These are phyloP conservation scores for Oryctes rhinoceros DNA, from an alignment of 1,140 invertebrate species.

Conservation along the genomic window DNA sequence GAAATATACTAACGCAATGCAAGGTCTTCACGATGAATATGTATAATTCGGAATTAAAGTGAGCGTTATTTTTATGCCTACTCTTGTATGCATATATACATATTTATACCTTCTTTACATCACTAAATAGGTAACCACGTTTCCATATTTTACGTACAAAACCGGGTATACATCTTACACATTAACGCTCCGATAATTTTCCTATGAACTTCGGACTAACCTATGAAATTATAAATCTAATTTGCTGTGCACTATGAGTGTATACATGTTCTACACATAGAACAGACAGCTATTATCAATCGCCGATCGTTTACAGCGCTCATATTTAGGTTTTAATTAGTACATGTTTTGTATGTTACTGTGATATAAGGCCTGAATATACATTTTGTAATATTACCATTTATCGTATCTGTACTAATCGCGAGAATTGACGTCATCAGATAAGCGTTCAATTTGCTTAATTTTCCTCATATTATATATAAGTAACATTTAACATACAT, in stretches of 20 bases:
- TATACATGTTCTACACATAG: not conserved
- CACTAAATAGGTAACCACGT: too few species aligned
- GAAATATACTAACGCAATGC: too few species aligned
- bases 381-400: conserved; percentile 5
- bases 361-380: not conserved
- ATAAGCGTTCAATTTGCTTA: conserved; percentile 9
- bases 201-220: not conserved
- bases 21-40: too few species aligned
- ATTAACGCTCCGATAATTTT: conserved; percentile 2
- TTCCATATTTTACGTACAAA: too few species aligned
- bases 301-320: not conserved
- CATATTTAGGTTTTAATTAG: conserved; percentile 14
- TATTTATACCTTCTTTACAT: too few species aligned
- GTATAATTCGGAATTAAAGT: too few species aligned
- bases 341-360: conserved; percentile 2
- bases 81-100: too few species aligned
- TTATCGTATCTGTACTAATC: conserved; percentile 18
- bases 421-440: conserved; percentile 12
- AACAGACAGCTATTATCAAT: not conserved
- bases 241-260: not conserved
- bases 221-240: conserved; percentile 4
- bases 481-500: conserved; percentile 16
- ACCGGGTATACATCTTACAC: not conserved
- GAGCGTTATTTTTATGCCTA: too few species aligned
- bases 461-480: conserved; percentile 6